Percentiles rank a stretch among this genome's conserved stretches.
Evolutionary conservation across 2,113 vertebrate genomes (phyloP).

Genomic region (Lutjanus erythropterus): DNA sequence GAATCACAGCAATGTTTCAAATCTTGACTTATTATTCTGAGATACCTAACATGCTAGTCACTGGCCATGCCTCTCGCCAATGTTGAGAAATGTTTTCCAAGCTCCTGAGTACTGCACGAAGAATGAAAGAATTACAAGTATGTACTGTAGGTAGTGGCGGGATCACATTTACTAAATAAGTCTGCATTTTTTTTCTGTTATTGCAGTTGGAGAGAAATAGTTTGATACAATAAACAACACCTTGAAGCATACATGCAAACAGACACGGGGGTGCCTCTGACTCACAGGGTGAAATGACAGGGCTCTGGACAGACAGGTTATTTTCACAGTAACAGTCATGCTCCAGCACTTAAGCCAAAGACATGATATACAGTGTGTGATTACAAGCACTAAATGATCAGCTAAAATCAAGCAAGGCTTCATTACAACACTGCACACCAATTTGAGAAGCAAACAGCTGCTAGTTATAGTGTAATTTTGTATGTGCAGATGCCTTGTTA

Average conservation of each 20-base stretch:
- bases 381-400: constrained; percentile 61
- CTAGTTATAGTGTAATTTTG: constrained; percentile 41
- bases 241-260: constrained; percentile 21
- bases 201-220: constrained; percentile 14
- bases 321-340: constrained; percentile 50
- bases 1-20: background rate
- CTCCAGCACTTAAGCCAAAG: constrained; percentile 41
- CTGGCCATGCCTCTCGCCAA: background rate
- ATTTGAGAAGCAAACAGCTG: constrained; percentile 56
- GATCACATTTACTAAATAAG: constrained; percentile 26
- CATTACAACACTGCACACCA: constrained; percentile 53
- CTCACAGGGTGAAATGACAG: constrained; percentile 31
- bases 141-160: background rate
- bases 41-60: constrained; percentile 16
- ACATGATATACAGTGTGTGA: constrained; percentile 53
- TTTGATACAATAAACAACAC: constrained; percentile 28
- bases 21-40: constrained; percentile 1
- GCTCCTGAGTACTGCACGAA: constrained; percentile 1
- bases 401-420: constrained; percentile 63
- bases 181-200: background rate
- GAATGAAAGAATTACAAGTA: constrained; percentile 7
- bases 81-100: background rate
- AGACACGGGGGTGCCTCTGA: constrained; percentile 18
- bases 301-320: constrained; percentile 39
- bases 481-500: constrained; percentile 45